Conservation (phyloP, 2,113 vertebrate genomes). For the Atherinomorus stipes region DNA sequence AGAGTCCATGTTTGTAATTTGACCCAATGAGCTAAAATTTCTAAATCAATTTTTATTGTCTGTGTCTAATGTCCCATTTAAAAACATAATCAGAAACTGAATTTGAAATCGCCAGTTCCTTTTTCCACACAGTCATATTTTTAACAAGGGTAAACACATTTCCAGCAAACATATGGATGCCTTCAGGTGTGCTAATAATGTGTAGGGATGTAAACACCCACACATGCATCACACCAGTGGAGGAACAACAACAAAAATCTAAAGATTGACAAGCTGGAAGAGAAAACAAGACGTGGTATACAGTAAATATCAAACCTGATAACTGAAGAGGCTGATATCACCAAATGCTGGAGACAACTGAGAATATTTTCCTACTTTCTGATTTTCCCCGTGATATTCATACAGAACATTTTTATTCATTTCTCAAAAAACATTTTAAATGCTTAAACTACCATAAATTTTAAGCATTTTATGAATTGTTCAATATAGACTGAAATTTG, state of each 20-base stretch:
- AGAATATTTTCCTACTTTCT: neutral
- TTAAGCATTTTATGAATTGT: too few species aligned
- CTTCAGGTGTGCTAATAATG: constrained; percentile 37
- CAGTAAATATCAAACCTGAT: constrained; percentile 44
- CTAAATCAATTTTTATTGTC: too few species aligned
- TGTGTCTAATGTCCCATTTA: too few species aligned
- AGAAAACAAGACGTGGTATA: constrained; percentile 27
- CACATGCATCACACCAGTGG: constrained; percentile 10
- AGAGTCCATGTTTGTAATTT: too few species aligned
- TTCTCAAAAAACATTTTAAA: neutral
- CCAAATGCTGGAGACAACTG: constrained; percentile 12
- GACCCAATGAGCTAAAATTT: too few species aligned
- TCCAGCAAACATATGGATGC: constrained; percentile 14
- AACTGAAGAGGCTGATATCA: constrained; percentile 41
- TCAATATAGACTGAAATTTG: too few species aligned
- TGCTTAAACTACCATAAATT: neutral
- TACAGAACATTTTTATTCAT: neutral
- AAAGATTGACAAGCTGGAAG: constrained; percentile 34
- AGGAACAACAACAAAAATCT: neutral
- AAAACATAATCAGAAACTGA: too few species aligned
- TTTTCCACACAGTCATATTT: constrained; percentile 23
- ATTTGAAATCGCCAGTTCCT: neutral
- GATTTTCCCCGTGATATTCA: neutral
- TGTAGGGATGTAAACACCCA: constrained; percentile 16
- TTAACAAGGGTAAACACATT: constrained; percentile 22